Evolutionary conservation across 2,888 invertebrate species (phyloP), one percentile per base, ranked within the genome.

Genomic region (Spisula solida): DNA sequence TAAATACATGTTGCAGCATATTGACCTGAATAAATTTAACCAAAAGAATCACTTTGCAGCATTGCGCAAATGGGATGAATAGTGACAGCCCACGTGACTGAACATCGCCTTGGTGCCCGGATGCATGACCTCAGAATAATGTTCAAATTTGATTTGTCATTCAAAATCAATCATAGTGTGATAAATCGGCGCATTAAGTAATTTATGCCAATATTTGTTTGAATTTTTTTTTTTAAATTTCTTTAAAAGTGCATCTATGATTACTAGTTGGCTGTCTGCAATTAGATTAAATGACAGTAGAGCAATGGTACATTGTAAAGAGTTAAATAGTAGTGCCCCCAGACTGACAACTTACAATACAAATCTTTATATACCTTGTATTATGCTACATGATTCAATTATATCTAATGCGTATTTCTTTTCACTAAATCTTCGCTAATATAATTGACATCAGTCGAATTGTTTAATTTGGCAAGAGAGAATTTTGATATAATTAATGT

Each of bases 381-480:
- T 41, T 83, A 47, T 78, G n/a, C 51, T 78, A 51, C 25, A 51
- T 51, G 48, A 25, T 48, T 47, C 29, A 14, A 70, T 75, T 31
- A 83, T 31, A 51, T 14, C n/a, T 25, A 66, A 66, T 25, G 60
- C 25, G n/a, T 83, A 75, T 70, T 75, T 83, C 55, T 31, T 51
- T 75, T 75, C 75, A 51, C 48, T 75, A 41, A 51, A 66, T 66
- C 1, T 66, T 66, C 25, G 6, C 60, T 25, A 66, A 29, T 51
- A 47, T 29, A 31, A 51, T 75, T 83, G 83, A 83, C 83, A 83
- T 75, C 48, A 16, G 34, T 41, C n/a, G 29, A 82, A 70, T 83
- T 83, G 83, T 83, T 83, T 83, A 78, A 83, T 83, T 83, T 75
- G 34, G 25, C 70, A 70, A 83, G 48, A 83, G 75, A 70, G 51